Base-by-base conservation (phyloP, 2,113 vertebrate species). In the Spea bombifrons region DNA sequence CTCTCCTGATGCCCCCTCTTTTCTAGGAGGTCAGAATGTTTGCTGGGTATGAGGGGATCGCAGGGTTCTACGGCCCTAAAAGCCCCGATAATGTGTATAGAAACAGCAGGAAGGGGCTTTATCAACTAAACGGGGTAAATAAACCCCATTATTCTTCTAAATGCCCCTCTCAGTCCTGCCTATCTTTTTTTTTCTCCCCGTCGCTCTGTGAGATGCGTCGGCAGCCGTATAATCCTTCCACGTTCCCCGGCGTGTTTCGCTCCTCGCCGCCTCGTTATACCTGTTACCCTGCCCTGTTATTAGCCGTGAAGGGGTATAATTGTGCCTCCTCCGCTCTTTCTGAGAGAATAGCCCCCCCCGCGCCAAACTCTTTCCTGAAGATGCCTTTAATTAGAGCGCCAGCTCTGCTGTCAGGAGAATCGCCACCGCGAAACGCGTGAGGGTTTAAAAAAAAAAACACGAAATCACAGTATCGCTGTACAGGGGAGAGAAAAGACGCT, bases 261-360 rank as follows among this genome's bases (percentile, higher is more conserved):
- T 78, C 43, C n/a, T 16, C 72, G 76, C 57, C 63, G 66, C 66
- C 69, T 79, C 66, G 13, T 63, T 63, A 46, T 80, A 73, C 77
- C 70, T 72, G 69, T 44, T 49, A 15, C 50, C 66, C 4, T 67
- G 77, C 77, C 63, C 77, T 80, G 50, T 80, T 80, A 73, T 80
- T 80, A 73, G 52, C 50, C 30, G 13, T 80, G 71, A 66, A 80
- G 72, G 63, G 70, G 8, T 80, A 16, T 78, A 71, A 78, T 78
- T 63, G 49, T 48, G 16, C 17, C 30, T 16, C 46, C 47, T 65
- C 53, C 55, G 49, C 50, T 53, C 61, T 70, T 79, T 15, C 48
- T 64, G 64, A 78, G 46, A 79, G 9, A 48, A 17, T 43, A 64
- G 46, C 46, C 66, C 57, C 43, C 63, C 6, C 66, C 16, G 8